These are phyloP conservation scores for Geodia barretti DNA, from an alignment of 37 sponge, comb jelly and placozoan species.

Conservation along the genomic window DNA sequence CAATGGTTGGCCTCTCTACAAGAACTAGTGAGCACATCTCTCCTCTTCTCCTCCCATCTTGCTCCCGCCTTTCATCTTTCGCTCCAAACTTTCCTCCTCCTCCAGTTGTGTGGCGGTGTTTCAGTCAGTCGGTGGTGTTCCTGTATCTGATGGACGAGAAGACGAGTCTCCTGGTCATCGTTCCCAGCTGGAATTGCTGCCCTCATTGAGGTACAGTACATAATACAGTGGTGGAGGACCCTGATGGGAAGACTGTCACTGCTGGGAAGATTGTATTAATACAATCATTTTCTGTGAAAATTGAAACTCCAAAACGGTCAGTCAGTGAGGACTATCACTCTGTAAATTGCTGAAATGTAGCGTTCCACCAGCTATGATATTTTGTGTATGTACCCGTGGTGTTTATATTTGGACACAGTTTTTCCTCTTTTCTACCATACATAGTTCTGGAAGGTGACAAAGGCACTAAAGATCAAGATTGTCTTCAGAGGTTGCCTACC, in stretches of 20 bases:
- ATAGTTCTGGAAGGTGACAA: conserved; percentile 80
- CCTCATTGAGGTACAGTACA: conserved; percentile 78
- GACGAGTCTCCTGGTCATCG: conserved; percentile 80
- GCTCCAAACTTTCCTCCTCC: background rate
- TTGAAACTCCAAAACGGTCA: too few species aligned
- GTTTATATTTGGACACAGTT: background rate
- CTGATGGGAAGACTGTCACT: too few species aligned
- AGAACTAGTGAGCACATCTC: conserved; percentile 53
- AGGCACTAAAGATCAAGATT: conserved; percentile 58
- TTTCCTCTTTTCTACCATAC: background rate
- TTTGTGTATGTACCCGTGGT: too few species aligned
- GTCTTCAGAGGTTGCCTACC: conserved; percentile 42
- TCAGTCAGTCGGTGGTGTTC: conserved; percentile 85
- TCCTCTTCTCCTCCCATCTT: background rate
- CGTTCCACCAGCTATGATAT: too few species aligned
- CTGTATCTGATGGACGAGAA: conserved; percentile 90
- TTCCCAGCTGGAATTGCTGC: conserved; percentile 81
- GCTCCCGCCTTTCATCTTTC: background rate
- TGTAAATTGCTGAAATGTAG: too few species aligned
- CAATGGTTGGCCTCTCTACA: conserved; percentile 83
- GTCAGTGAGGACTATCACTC: too few species aligned
- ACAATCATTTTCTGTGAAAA: background rate
- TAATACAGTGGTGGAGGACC: too few species aligned
- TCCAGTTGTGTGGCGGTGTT: conserved; percentile 82
- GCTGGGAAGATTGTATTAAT: background rate